Percentiles rank a stretch among this genome's conserved stretches.
Conservation (phyloP, 2,888 invertebrate species). For the Dynastes tityus region DNA sequence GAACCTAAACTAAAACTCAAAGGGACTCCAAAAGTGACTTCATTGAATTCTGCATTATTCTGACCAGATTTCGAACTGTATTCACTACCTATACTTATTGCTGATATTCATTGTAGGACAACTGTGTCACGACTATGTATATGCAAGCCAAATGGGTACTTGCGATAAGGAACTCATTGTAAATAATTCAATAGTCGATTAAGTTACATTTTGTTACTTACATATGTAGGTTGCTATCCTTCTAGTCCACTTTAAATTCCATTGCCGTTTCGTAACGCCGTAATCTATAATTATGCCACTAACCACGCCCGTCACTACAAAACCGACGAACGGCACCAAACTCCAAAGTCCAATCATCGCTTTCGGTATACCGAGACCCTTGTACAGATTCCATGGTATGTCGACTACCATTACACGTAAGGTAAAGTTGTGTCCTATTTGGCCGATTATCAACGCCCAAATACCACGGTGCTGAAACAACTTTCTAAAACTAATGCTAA, state of each 20-base stretch:
- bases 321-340: conserved; percentile 8
- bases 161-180: too few species aligned
- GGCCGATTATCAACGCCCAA: conserved; percentile 84
- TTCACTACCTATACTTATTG: too few species aligned
- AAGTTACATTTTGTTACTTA: neutral
- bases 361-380: neutral
- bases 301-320: neutral
- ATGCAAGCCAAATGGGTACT: too few species aligned
- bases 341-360: neutral
- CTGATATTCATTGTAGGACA: too few species aligned
- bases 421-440: conserved; percentile 73
- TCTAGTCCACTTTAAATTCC: conserved; percentile 24
- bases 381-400: conserved; percentile 12
- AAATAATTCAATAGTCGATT: too few species aligned
- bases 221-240: conserved; percentile 26
- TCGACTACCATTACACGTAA: conserved; percentile 20
- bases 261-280: conserved; percentile 5
- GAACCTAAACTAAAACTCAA: too few species aligned
- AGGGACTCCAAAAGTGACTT: too few species aligned
- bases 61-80: too few species aligned
- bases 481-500: neutral
- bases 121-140: too few species aligned
- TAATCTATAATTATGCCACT: conserved; percentile 22
- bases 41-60: too few species aligned
- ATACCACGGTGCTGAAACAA: conserved; percentile 81